A percentile compares a stretch with the other conserved stretches of the same genome.
These are phyloP conservation scores for Idaea aversata DNA, from an alignment of 2,888 invertebrate species.

Conservation along the genomic window DNA sequence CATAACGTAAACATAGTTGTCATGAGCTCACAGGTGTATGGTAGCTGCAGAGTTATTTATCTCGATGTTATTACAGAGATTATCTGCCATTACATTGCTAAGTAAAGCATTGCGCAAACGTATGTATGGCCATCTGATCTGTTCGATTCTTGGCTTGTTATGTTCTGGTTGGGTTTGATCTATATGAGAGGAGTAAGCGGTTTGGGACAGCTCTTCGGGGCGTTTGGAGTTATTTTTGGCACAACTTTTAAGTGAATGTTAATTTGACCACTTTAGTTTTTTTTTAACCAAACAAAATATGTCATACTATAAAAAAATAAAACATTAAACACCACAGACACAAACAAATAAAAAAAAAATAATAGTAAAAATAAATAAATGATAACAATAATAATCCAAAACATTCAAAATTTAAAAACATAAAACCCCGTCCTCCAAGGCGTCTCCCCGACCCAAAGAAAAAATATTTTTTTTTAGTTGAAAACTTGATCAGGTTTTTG, in stretches of 20 bases:
- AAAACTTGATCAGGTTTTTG: no score
- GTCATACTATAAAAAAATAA: no score
- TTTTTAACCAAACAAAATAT: no score
- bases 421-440: no score
- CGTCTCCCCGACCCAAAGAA: no score
- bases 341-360: no score
- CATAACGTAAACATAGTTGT: neutral
- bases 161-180: neutral
- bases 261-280: no score
- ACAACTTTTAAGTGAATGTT: neutral
- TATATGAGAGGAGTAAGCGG: neutral
- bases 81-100: conserved; percentile 1
- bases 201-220: neutral
- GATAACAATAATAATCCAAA: no score
- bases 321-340: no score
- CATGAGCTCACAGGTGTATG: neutral
- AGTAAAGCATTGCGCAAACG: neutral
- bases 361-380: no score
- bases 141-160: neutral
- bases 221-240: neutral
- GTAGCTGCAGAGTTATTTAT: neutral
- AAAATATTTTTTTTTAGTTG: no score
- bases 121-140: neutral
- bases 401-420: no score
- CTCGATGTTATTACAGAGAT: neutral